Evolutionary conservation across 2,888 invertebrate genomes (phyloP), one percentile per base, ranked within the genome.

Genomic region (Tiliacea citrago): DNA sequence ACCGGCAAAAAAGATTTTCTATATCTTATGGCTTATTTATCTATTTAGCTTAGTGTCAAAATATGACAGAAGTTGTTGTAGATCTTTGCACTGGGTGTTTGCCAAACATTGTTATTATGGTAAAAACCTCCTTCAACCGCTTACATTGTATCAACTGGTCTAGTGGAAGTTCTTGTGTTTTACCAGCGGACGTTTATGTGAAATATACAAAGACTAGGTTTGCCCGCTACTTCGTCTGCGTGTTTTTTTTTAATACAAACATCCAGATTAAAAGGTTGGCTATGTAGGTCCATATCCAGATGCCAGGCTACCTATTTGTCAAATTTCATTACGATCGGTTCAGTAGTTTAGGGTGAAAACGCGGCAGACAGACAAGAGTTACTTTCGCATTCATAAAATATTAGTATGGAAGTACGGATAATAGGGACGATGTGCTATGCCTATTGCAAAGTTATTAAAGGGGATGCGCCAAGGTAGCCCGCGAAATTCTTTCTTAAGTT

Each of bases 121-220:
- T 24, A 55, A 55, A 72, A 45, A 55, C 55, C 7, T 47, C 29
- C 29, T 49, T 42, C 29, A 49, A 57, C 18, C 21, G 29, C 18
- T 35, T 7, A 70, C 13, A 29, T 80, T 53, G 53, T 76, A 80
- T 61, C 24, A 47, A 49, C 29, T 35, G 39, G 39, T 61, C 29
- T 35, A 45, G 35, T 35, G 7, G 21, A 47, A 74, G 12, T 53
- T 53, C 39, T 80, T 73, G 39, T 47, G 29, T 1, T 70, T 61
- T 29, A 49, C 47, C 29, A 75, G 24, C 42, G 42, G 69, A 78
- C 49, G 77, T 74, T n/a, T 35, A 66, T 7, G n/a, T 66, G 4
- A 66, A n/a, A 35, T 65, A 16, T 18, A 35, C n/a, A 66, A n/a
- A n/a, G n/a, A 35, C 7, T 49, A 1, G 2, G 13, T 16, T 49